Base-by-base conservation (phyloP, 2,888 invertebrate species). In the Palloptera scutellata region DNA sequence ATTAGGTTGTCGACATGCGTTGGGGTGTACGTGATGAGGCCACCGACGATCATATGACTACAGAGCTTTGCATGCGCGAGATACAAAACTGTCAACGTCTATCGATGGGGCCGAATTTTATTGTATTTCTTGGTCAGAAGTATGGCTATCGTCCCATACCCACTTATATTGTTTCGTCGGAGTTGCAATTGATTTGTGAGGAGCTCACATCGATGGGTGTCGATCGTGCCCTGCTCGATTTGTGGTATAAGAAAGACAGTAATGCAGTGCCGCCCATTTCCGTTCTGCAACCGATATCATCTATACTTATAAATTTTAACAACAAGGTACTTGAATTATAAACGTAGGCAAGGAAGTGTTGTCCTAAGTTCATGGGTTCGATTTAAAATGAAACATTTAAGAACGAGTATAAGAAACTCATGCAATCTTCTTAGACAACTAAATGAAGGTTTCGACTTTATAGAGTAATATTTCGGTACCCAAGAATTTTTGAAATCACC, bases 1-100 rank as follows among this genome's bases (percentile, higher is more conserved):
- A 41, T 11, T 20, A 96, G 96, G 97, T 98, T 3, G 98, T 98
- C 41, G 98, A 98, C 86, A 98, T 98, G 98, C 88, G 98, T 79
- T 98, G 98, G 98, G 98, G 98, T 6, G 97, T 98, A 0, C 88
- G 98, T 78, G 98, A 98, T 80, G 98, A 98, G 85, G 97, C 98
- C 0, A 98, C 98, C 0, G 98, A 98, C 79, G 98, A 98, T 89
- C 98, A 98, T 87, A 97, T 97, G 97, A 98, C 98, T 19, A 98
- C 98, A 0, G 96, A 97, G 79, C 89, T 98, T 0, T 98, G 98
- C 82, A 97, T 98, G 96, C 90, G 95, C 72, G 98, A 98, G 87
- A 98, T 98, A 71, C 94, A 95, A 85, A 98, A 98, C 85, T 98
- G 98, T 81, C 98, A 98, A 83, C 88, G 98, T 3, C 87, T 98